These are phyloP conservation scores for Sminthurides aquaticus DNA, from an alignment of 2,888 invertebrate species.

Conservation along the genomic window DNA sequence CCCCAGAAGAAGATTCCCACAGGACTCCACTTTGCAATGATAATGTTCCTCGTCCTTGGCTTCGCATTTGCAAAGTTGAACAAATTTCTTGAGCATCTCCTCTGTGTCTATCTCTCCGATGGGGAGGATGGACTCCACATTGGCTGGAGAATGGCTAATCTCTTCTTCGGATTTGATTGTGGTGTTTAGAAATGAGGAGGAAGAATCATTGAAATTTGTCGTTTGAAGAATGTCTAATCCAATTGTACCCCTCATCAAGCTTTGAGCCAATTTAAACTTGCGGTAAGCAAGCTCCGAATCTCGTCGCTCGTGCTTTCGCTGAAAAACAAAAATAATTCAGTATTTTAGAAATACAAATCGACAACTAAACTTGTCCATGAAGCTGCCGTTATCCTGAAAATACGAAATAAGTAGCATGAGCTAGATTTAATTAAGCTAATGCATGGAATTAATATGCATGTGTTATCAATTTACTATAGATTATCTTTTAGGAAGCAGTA, in stretches of 20 bases:
- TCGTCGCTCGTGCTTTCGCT: slow-evolving; percentile 86
- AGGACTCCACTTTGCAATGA: slow-evolving; percentile 72
- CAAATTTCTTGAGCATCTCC: slow-evolving; percentile 41
- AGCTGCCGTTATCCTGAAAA: too few relatives aligned
- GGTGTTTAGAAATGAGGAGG: slow-evolving; percentile 15
- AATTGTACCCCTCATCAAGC: slow-evolving; percentile 49
- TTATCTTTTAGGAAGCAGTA: too few relatives aligned
- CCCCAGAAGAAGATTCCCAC: slow-evolving; percentile 62
- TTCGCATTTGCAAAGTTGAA: slow-evolving; percentile 42
- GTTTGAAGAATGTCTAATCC: slow-evolving; percentile 34
- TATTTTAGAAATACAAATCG: too few relatives aligned
- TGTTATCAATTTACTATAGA: too few relatives aligned
- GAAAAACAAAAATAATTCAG: background rate
- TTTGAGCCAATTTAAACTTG: slow-evolving; percentile 60
- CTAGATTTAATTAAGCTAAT: too few relatives aligned
- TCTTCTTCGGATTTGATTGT: slow-evolving; percentile 39
- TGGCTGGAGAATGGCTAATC: slow-evolving; percentile 37
- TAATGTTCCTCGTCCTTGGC: slow-evolving; percentile 63
- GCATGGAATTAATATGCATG: too few relatives aligned
- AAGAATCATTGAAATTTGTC: slow-evolving; percentile 19
- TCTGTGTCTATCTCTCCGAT: slow-evolving; percentile 29
- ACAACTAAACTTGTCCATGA: too few relatives aligned
- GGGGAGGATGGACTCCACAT: slow-evolving; percentile 22
- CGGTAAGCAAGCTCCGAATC: slow-evolving; percentile 83
- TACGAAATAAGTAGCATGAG: too few relatives aligned